These are phyloP conservation scores for Heterocephalus glaber DNA, from an alignment of 2,113 vertebrate species.

Conservation along the genomic window DNA sequence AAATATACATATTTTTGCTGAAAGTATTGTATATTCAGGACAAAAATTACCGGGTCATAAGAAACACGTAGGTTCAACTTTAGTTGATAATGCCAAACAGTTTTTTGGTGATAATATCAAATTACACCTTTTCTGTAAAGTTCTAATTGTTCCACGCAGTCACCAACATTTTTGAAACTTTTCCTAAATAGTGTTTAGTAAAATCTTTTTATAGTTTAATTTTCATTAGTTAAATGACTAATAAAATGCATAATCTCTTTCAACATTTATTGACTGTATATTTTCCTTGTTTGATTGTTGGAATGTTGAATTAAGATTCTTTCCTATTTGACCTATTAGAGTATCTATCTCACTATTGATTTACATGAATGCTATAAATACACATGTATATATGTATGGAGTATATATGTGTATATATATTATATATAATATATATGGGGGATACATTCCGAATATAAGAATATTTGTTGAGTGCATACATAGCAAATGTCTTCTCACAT, in stretches of 20 bases:
- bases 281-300: not conserved
- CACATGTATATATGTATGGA: not conserved
- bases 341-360: not conserved
- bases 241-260: not conserved
- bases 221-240: not conserved
- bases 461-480: not conserved
- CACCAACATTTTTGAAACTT: not conserved
- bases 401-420: not conserved
- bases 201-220: not conserved
- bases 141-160: not conserved
- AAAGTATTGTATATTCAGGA: not conserved
- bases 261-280: not conserved
- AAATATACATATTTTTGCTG: not conserved
- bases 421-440: not conserved
- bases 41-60: not conserved
- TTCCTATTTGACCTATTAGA: not conserved
- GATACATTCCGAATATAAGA: not conserved
- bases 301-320: not conserved
- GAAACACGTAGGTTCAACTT: not conserved
- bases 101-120: not conserved
- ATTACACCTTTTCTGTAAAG: not conserved
- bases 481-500: not conserved
- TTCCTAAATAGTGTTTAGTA: not conserved
- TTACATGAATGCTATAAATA: not conserved
- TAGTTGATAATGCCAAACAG: not conserved